A percentile compares a stretch with the other conserved stretches of the same genome.
These are phyloP conservation scores for Drosophila kambysellisi DNA, from an alignment of 2,888 invertebrate species.

Conservation along the genomic window DNA sequence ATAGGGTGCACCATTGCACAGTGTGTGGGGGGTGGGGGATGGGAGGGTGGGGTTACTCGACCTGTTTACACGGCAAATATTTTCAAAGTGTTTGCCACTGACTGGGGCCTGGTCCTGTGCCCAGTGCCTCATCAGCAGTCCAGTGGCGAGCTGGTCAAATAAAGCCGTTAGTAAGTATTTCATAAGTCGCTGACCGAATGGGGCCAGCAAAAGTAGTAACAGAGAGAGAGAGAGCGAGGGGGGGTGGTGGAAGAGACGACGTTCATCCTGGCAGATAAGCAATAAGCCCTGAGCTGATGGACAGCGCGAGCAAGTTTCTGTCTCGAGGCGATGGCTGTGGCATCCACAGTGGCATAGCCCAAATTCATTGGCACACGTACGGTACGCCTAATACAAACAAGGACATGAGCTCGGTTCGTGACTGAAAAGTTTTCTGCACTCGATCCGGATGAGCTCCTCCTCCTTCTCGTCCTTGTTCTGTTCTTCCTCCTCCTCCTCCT, in stretches of 20 bases:
- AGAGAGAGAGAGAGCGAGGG: not conserved
- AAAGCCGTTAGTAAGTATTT: conserved; percentile 80
- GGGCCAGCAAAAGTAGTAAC: conserved; percentile 3
- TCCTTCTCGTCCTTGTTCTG: not conserved
- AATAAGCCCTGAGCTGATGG: conserved; percentile 76
- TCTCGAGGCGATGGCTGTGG: conserved; percentile 25
- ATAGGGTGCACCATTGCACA: conserved; percentile 24
- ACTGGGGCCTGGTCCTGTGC: not conserved
- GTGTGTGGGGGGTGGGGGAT: not conserved
- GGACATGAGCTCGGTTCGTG: conserved; percentile 82
- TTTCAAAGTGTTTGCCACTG: conserved; percentile 50
- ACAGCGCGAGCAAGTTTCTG: conserved; percentile 72
- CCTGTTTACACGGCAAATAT: conserved; percentile 68
- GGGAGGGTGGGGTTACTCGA: not conserved
- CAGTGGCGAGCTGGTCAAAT: conserved; percentile 74
- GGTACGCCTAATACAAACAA: conserved; percentile 79
- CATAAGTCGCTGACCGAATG: conserved; percentile 64
- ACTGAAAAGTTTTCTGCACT: conserved; percentile 77
- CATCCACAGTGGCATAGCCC: conserved; percentile 34
- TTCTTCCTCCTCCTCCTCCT: not conserved
- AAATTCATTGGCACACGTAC: conserved; percentile 78
- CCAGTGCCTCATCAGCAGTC: conserved; percentile 72
- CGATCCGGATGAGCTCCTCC: conserved; percentile 51
- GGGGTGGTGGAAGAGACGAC: conserved; percentile 9
- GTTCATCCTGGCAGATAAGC: conserved; percentile 72